Base-by-base conservation (phyloP, 1,140 invertebrate species). In the Rhagoletis zephyria region DNA sequence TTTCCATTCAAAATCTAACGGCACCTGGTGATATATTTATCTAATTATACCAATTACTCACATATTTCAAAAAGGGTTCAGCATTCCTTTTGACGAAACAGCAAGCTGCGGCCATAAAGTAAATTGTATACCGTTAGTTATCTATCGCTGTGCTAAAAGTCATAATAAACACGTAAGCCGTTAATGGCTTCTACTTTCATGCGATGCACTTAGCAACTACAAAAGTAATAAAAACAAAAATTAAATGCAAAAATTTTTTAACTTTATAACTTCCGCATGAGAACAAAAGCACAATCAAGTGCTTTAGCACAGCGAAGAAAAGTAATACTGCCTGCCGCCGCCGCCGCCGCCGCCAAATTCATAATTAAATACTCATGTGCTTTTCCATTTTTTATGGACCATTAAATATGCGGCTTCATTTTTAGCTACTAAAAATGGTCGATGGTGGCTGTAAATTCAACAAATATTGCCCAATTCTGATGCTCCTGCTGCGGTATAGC, bases 181-280 rank as follows among this genome's bases (percentile, higher is more conserved):
- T 65, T 65, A 65, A 65, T 16, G 45, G 42, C 45, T 70, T 16
- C 67, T 70, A 3, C 42, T 16, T 45, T 3, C 67, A 45, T 6
- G 45, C 40, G 67, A 48, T 70, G 4, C 45, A 14, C 67, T 74
- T 48, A 74, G 7, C n/a, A 67, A 42, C 40, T 40, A 10, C 0
- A 67, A 56, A 56, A 67, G 1, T 6, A 48, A 5, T 74, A 74
- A 10, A 74, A 48, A 48, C 0, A 4, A 45, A 48, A 67, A 4
- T 7, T 60, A 60, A 60, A 1, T 14, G 7, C 61, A 63, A 63
- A 14, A 63, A 5, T 63, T 63, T 63, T 63, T 63, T 63, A 48
- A 16, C 42, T 48, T 45, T 16, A 74, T 45, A 74, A 74, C 67
- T 74, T 74, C 67, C 67, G 67, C 67, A 74, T 74, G 4, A 10